Conservation (phyloP, 2,888 invertebrate genomes). For the Lypha dubia region DNA sequence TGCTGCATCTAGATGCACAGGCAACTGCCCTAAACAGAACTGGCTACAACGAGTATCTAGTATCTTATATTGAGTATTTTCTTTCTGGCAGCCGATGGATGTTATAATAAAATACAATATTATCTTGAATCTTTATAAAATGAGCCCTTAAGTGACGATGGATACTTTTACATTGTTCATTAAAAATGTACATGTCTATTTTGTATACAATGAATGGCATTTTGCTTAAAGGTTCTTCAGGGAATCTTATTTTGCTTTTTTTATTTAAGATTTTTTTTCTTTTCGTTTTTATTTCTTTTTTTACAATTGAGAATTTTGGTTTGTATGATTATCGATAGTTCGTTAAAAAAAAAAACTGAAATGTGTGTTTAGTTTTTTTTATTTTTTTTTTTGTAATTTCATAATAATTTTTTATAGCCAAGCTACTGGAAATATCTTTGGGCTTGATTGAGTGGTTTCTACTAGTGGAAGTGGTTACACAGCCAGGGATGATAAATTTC, state of each 20-base stretch:
- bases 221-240: conserved; percentile 64
- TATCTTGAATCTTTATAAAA: conserved; percentile 70
- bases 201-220: conserved; percentile 53
- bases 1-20: conserved; percentile 4
- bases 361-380: too few relatives aligned
- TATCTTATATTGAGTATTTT: conserved; percentile 37
- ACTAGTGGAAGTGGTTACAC: conserved; percentile 4
- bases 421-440: conserved; percentile 52
- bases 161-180: conserved; percentile 67
- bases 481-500: too few relatives aligned
- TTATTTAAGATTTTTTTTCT: not conserved
- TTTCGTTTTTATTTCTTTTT: not conserved
- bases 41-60: conserved; percentile 11
- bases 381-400: conserved; percentile 15
- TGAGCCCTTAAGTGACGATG: conserved; percentile 71
- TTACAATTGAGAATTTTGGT: conserved; percentile 13
- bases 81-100: conserved; percentile 44
- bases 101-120: conserved; percentile 65
- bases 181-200: conserved; percentile 56
- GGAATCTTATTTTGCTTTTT: conserved; percentile 16
- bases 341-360: conserved; percentile 45
- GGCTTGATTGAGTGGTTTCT: conserved; percentile 37
- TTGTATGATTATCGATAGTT: conserved; percentile 43
- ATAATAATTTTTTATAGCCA: conserved; percentile 34
- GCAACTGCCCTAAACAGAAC: not conserved